Percentiles rank a stretch among this genome's conserved stretches.
Evolutionary conservation across 2,888 invertebrate genomes (phyloP).

Genomic region (Phasia obesa): DNA sequence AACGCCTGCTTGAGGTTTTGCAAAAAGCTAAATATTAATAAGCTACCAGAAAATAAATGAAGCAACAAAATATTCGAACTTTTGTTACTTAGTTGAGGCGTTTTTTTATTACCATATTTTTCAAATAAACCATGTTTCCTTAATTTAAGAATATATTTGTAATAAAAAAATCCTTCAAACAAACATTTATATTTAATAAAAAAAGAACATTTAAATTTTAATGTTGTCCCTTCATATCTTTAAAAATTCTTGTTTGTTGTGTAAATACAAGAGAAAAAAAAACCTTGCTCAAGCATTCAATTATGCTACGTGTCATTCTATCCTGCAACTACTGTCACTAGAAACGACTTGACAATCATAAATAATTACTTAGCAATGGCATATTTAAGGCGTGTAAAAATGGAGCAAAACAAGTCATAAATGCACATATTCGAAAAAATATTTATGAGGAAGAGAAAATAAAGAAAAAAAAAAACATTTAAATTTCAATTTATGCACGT

Average conservation of each 20-base stretch:
- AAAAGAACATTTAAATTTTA: not conserved
- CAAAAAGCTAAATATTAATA: too few species aligned
- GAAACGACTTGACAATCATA: slow-evolving; percentile 57
- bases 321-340: slow-evolving; percentile 38
- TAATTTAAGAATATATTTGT: too few species aligned
- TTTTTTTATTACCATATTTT: too few species aligned
- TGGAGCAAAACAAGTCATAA: not conserved
- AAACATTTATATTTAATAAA: not conserved
- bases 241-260: slow-evolving; percentile 26
- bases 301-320: slow-evolving; percentile 61
- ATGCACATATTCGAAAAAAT: not conserved
- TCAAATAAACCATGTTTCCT: too few species aligned
- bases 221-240: not conserved
- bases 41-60: not conserved
- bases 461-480: slow-evolving; percentile 13
- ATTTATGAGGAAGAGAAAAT: not conserved
- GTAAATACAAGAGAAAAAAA: slow-evolving; percentile 33
- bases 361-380: slow-evolving; percentile 67
- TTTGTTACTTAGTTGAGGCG: too few species aligned
- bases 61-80: not conserved
- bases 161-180: too few species aligned
- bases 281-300: slow-evolving; percentile 53
- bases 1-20: too few species aligned
- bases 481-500: slow-evolving; percentile 65
- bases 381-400: slow-evolving; percentile 61